These are phyloP conservation scores for Scalopus aquaticus DNA, from an alignment of 2,113 vertebrate species.

Conservation along the genomic window DNA sequence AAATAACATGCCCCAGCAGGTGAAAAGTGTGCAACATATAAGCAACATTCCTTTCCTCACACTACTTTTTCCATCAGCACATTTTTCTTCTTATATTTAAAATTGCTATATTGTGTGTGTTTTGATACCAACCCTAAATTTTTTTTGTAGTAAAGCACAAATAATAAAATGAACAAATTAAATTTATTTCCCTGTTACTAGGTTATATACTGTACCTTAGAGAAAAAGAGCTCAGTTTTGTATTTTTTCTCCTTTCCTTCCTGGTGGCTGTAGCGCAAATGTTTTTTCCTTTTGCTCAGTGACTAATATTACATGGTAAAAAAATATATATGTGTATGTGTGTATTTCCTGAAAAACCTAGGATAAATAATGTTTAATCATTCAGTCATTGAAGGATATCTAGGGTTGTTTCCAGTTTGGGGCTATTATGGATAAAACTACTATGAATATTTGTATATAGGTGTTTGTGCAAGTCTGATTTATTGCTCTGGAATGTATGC, in stretches of 20 bases:
- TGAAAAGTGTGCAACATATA: background rate
- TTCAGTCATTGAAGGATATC: background rate
- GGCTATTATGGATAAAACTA: background rate
- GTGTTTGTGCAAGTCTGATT: background rate
- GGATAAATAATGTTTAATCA: background rate
- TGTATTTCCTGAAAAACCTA: too few species aligned
- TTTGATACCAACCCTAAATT: background rate
- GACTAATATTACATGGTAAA: background rate
- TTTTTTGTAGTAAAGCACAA: background rate
- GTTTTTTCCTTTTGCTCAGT: background rate
- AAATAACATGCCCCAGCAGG: background rate
- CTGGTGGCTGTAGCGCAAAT: background rate
- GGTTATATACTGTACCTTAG: background rate
- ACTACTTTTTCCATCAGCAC: background rate
- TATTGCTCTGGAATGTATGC: background rate
- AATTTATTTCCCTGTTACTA: background rate
- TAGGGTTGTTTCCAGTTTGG: background rate
- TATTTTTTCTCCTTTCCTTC: background rate
- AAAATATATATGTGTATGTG: too few species aligned
- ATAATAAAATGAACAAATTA: background rate
- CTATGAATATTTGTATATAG: background rate
- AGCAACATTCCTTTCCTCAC: background rate
- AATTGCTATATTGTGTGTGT: background rate
- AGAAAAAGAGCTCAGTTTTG: background rate
- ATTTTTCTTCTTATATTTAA: background rate